phyloP scores from a whole-genome alignment of 2,797 vertebrate genomes.

The Tamandua tetradactyla region DNA sequence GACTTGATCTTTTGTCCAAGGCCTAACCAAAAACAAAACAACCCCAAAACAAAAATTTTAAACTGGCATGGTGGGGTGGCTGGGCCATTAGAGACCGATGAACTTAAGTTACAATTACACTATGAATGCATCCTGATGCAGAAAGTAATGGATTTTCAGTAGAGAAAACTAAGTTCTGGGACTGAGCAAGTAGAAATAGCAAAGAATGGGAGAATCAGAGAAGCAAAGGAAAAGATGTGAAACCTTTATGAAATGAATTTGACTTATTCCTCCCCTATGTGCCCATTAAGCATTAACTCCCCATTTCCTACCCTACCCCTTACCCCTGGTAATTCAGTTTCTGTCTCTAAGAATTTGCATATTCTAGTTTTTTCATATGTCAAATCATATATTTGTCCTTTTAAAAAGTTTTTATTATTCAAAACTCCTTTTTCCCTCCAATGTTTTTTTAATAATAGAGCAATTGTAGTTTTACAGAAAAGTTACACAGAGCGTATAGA shows the following conservation, averaged over 20 bases:
- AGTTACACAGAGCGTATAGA: too few relatives aligned
- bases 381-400: too few relatives aligned
- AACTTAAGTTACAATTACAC: not conserved
- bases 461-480: too few relatives aligned
- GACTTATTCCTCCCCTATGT: not conserved
- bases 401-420: too few relatives aligned
- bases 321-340: too few relatives aligned
- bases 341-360: too few relatives aligned
- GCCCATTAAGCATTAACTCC: too few relatives aligned
- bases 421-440: too few relatives aligned
- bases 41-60: not conserved
- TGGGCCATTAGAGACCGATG: not conserved
- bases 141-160: not conserved
- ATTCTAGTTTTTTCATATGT: too few relatives aligned
- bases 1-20: constrained; percentile 32
- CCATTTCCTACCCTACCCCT: too few relatives aligned
- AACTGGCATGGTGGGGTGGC: not conserved
- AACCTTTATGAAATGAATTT: constrained; percentile 26
- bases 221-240: constrained; percentile 26
- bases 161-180: not conserved
- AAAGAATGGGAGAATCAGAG: constrained; percentile 18
- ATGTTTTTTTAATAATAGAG: too few relatives aligned
- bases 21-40: not conserved
- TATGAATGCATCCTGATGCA: not conserved
- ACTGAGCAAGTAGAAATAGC: not conserved